These are phyloP conservation scores for Catocala sponsa DNA, from an alignment of 2,888 invertebrate genomes.

Conservation along the genomic window DNA sequence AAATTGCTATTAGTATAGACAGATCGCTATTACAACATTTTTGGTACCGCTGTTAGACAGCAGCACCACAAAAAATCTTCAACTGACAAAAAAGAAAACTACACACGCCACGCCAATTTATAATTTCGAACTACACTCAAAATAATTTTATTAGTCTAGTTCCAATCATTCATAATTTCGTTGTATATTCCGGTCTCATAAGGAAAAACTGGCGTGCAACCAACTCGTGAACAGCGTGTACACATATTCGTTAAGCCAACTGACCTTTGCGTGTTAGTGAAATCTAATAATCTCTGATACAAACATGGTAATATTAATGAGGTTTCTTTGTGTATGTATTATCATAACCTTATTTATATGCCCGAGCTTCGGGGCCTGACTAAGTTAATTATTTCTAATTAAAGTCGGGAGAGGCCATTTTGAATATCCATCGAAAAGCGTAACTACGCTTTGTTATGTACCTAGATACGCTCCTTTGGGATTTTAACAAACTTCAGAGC, in stretches of 20 bases:
- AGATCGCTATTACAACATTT: too few relatives aligned
- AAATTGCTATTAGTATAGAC: too few relatives aligned
- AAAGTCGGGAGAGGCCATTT: neutral
- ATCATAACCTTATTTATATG: slow-evolving; percentile 16
- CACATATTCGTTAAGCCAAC: slow-evolving; percentile 36
- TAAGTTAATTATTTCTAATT: slow-evolving; percentile 14
- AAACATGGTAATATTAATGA: slow-evolving; percentile 29
- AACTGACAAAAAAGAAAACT: too few relatives aligned
- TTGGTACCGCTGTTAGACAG: too few relatives aligned
- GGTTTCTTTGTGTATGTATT: slow-evolving; percentile 16
- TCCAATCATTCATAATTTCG: neutral
- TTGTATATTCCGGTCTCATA: neutral
- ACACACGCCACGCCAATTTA: too few relatives aligned
- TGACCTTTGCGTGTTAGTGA: slow-evolving; percentile 41
- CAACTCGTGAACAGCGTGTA: neutral
- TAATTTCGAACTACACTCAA: too few relatives aligned
- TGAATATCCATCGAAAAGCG: too few relatives aligned
- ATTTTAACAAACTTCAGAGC: too few relatives aligned
- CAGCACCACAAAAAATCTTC: too few relatives aligned
- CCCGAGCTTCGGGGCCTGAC: neutral
- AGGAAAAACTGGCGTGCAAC: slow-evolving; percentile 4
- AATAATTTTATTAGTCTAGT: too few relatives aligned
- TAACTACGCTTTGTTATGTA: too few relatives aligned
- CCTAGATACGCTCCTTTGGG: too few relatives aligned
- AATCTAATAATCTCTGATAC: slow-evolving; percentile 38